Evolutionary conservation across 2,888 invertebrate genomes (phyloP).

Genomic region (Cryptus armator): DNA sequence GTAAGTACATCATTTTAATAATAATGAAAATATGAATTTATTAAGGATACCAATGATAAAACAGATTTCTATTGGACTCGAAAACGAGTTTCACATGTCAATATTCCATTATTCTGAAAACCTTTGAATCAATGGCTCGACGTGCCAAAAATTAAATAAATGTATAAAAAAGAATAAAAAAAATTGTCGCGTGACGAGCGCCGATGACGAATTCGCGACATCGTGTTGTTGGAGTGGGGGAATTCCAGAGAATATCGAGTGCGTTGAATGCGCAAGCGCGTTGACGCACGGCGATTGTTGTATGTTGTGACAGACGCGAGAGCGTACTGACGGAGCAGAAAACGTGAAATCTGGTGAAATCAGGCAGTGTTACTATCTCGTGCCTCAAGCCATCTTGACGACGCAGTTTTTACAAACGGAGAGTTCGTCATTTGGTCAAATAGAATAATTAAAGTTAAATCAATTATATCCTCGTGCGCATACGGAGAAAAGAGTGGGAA

Average conservation of each 20-base stretch:
- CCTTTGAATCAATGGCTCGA: not conserved
- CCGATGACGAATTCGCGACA: constrained; percentile 9
- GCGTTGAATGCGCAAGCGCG: constrained; percentile 69
- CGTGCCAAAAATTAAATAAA: not conserved
- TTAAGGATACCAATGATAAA: not conserved
- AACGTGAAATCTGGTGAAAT: constrained; percentile 32
- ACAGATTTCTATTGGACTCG: not conserved
- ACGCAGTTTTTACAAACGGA: constrained; percentile 46
- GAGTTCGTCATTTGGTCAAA: not conserved
- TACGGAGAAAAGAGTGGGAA: not conserved
- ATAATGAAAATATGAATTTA: not conserved
- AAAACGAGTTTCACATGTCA: not conserved
- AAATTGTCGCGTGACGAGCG: not conserved
- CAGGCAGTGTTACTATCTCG: constrained; percentile 25
- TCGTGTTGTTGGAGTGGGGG: not conserved
- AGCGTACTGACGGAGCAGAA: constrained; percentile 61
- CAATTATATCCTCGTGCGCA: not conserved
- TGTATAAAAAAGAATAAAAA: not conserved
- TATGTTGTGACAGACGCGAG: constrained; percentile 79
- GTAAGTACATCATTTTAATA: not conserved
- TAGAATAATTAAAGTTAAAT: not conserved
- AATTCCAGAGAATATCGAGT: constrained; percentile 30
- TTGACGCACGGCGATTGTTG: constrained; percentile 71
- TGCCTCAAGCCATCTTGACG: constrained; percentile 59
- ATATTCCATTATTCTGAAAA: not conserved